Conservation (phyloP, 2,797 vertebrate genomes). For the Pseudochromis fuscus region DNA sequence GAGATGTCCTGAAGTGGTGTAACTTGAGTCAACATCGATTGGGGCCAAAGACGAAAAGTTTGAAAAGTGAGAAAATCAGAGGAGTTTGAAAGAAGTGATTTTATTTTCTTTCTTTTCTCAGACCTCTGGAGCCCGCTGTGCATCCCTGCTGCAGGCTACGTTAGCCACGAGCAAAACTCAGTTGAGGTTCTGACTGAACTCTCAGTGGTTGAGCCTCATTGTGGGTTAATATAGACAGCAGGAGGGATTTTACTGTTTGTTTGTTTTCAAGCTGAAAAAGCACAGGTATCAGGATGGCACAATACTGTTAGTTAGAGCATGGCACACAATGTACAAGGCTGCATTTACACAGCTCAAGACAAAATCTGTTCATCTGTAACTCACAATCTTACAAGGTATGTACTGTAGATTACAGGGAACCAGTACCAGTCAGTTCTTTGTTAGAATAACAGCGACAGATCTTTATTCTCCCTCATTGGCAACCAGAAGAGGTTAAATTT, state of each 20-base stretch:
- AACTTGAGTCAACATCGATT: background rate
- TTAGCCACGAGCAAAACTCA: background rate
- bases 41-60: background rate
- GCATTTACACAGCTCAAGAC: background rate
- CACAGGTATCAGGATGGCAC: constrained; percentile 28
- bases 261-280: constrained; percentile 3
- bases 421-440: background rate
- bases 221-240: background rate
- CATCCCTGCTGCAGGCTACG: background rate
- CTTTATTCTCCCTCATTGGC: too few relatives aligned
- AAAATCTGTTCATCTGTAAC: background rate
- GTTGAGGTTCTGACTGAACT: background rate
- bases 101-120: too few relatives aligned
- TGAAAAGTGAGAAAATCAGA: background rate
- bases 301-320: constrained; percentile 25
- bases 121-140: background rate
- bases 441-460: background rate
- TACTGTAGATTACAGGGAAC: too few relatives aligned
- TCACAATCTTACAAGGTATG: too few relatives aligned
- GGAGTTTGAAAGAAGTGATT: background rate
- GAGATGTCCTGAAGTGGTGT: background rate
- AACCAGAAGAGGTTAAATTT: too few relatives aligned
- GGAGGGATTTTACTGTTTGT: background rate
- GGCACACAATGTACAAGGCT: constrained; percentile 2
- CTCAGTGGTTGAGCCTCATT: background rate